Base-by-base conservation (phyloP, 1,140 invertebrate genomes). In the Lordiphosa clarofinis region DNA sequence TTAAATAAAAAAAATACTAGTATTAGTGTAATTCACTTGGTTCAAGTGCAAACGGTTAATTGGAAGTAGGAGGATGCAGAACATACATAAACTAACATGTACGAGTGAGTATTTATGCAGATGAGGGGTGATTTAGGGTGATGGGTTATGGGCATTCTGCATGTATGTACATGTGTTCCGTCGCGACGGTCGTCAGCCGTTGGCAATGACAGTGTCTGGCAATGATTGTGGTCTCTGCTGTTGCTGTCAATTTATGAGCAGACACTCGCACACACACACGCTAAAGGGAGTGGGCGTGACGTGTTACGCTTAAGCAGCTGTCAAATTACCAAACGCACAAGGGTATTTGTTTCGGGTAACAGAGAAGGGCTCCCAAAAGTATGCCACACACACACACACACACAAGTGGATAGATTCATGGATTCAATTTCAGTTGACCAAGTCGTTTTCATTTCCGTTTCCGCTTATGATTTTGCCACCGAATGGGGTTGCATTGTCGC, bases 241-340 rank as follows among this genome's bases (percentile, higher is more conserved):
- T 12, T 21, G 43, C 43, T 31, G 43, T 46, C 43, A 46, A 46
- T 46, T 46, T 46, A 46, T 46, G 43, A 46, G 43, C 43, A 46
- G 24, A 46, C 24, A 46, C 43, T 31, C 43, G 31, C 43, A 42
- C 39, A 42, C 39, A 43, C 42, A 6, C 19, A 43, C 28, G 4
- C 24, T 13, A 9, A 8, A 31, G 39, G 42, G 43, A 13, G 13
- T n/a, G 43, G 24, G 43, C 24, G 43, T 46, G 43, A 46, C 43
- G 31, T 31, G 43, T 46, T 46, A 46, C 31, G 43, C 43, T 46
- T 46, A 46, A 46, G 43, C 43, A 46, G 43, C 43, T 46, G 43
- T 46, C 43, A 46, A 46, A 46, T 46, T 46, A 46, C 43, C 24
- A 46, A 46, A 46, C 21, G 24, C 43, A 19, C 31, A 28, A n/a